Evolutionary conservation across 2,888 invertebrate genomes (phyloP).

Genomic region (Lacanobia oleracea): DNA sequence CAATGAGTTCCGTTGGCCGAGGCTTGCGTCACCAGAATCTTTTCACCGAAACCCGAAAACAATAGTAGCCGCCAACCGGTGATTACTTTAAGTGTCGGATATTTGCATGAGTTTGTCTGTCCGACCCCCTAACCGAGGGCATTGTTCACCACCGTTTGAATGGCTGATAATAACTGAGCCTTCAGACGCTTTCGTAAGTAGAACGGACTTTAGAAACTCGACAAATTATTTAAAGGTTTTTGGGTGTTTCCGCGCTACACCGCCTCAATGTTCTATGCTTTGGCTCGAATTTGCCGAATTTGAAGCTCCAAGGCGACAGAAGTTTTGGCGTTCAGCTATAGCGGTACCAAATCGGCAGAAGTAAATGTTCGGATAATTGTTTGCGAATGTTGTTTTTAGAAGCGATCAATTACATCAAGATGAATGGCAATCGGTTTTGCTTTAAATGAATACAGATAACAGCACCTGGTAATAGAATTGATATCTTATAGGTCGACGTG

Average conservation of each 20-base stretch:
- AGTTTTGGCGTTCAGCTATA: conserved; percentile 18
- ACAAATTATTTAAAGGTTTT: conserved; percentile 74
- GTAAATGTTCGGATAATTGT: conserved; percentile 34
- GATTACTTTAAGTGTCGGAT: conserved; percentile 81
- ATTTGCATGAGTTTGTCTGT: conserved; percentile 83
- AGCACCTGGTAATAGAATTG: conserved; percentile 33
- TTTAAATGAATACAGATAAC: conserved; percentile 40
- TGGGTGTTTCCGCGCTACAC: conserved; percentile 64
- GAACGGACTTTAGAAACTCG: conserved; percentile 82
- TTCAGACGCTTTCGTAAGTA: conserved; percentile 84
- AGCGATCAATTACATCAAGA: conserved; percentile 28
- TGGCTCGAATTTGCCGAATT: conserved; percentile 60
- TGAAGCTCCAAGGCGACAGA: conserved; percentile 42
- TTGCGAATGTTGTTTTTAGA: conserved; percentile 28
- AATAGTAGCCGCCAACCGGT: conserved; percentile 76
- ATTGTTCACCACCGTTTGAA: conserved; percentile 85
- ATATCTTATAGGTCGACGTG: conserved; percentile 37
- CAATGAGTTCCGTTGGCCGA: conserved; percentile 58
- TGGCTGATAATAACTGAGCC: conserved; percentile 82
- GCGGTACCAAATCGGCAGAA: conserved; percentile 20
- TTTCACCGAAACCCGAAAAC: conserved; percentile 77
- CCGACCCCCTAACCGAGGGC: conserved; percentile 82
- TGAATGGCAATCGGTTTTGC: conserved; percentile 34
- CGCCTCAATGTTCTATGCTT: conserved; percentile 65
- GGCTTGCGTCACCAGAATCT: conserved; percentile 74